Evolutionary conservation across 2,797 vertebrate species (phyloP).

Genomic region (Lutjanus argentimaculatus): DNA sequence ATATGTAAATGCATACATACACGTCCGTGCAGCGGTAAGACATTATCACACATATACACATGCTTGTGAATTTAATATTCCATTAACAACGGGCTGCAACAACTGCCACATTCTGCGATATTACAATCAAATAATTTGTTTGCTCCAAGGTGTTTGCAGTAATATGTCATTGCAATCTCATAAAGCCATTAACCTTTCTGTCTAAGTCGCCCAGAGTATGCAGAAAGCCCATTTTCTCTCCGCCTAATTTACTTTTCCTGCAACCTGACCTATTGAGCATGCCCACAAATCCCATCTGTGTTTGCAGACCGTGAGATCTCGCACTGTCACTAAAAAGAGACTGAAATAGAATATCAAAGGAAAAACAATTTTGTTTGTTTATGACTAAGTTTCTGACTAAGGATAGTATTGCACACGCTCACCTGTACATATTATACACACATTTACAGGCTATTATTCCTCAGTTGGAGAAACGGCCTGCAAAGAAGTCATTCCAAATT

Average conservation of each 20-base stretch:
- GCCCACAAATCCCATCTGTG: conserved; percentile 40
- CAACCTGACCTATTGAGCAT: conserved; percentile 51
- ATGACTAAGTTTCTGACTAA: background rate
- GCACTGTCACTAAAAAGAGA: background rate
- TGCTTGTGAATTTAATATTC: conserved; percentile 44
- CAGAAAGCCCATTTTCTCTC: conserved; percentile 65
- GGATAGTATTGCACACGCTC: background rate
- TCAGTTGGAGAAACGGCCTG: background rate
- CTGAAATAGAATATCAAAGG: conserved; percentile 25
- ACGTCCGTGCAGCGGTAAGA: conserved; percentile 1
- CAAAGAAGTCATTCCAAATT: conserved; percentile 43
- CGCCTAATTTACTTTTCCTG: conserved; percentile 62
- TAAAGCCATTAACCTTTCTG: conserved; percentile 76
- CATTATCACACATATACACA: conserved; percentile 12
- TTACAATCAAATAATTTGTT: conserved; percentile 71
- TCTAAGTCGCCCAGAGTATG: conserved; percentile 35
- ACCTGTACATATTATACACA: conserved; percentile 26
- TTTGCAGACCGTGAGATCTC: conserved; percentile 15
- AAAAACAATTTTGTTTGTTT: conserved; percentile 32
- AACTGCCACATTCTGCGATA: conserved; percentile 37
- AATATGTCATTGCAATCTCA: conserved; percentile 69
- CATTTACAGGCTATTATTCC: conserved; percentile 35
- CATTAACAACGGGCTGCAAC: conserved; percentile 51
- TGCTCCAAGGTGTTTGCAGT: conserved; percentile 70
- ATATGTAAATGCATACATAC: conserved; percentile 13